phyloP scores from a whole-genome alignment of 2,797 vertebrate species.

The Melopsittacus undulatus region DNA sequence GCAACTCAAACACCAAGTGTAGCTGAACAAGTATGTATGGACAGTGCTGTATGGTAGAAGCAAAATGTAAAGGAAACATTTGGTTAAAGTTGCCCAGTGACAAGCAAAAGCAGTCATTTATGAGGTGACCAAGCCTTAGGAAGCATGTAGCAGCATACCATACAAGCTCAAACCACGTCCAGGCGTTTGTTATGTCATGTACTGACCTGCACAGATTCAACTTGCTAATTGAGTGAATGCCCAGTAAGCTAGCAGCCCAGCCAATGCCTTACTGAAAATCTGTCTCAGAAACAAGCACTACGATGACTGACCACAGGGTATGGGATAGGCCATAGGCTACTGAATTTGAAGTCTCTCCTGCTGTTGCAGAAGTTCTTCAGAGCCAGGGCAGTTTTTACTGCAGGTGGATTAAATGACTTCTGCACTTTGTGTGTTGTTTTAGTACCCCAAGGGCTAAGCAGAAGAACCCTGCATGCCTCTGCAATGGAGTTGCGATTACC shows the following conservation, averaged over 20 bases:
- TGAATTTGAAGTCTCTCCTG: not conserved
- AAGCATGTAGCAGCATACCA: not conserved
- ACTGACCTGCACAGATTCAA: not conserved
- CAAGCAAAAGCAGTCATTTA: not conserved
- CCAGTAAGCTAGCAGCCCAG: not conserved
- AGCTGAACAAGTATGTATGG: not conserved
- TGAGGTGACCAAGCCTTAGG: not conserved
- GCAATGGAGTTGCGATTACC: not conserved
- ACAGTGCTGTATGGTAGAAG: not conserved
- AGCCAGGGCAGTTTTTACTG: not conserved
- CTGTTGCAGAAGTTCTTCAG: not conserved
- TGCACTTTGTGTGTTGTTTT: not conserved
- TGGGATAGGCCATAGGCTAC: not conserved
- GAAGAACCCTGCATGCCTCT: not conserved
- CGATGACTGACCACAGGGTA: not conserved
- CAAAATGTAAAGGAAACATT: not conserved
- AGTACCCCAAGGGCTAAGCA: not conserved
- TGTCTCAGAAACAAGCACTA: not conserved
- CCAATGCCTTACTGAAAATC: not conserved
- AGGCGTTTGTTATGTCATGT: not conserved
- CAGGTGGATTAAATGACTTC: not conserved
- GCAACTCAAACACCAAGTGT: not conserved
- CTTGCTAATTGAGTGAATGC: not conserved
- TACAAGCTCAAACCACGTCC: not conserved
- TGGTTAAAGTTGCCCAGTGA: not conserved